Evolutionary conservation across 2,888 invertebrate species (phyloP).

Genomic region (Drosophila ustulata): DNA sequence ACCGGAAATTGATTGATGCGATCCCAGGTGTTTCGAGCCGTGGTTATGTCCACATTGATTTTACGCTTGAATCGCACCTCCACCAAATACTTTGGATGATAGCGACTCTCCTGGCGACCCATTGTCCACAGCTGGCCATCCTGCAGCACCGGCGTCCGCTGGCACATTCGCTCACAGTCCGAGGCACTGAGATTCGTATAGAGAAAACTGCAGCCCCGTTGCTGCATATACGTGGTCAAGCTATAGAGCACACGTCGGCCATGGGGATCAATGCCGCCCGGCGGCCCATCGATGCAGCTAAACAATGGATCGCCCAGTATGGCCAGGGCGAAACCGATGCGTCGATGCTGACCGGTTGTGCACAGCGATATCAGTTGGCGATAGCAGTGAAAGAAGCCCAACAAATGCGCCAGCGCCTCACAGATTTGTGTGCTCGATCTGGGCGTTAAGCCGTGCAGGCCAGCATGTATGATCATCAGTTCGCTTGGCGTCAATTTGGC

Average conservation of each 20-base stretch:
- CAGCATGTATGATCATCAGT: constrained; percentile 46
- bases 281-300: constrained; percentile 59
- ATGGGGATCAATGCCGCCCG: constrained; percentile 57
- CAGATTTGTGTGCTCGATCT: constrained; percentile 9
- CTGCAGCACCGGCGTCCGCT: constrained; percentile 38
- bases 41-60: constrained; percentile 45
- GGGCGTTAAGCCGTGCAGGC: constrained; percentile 49
- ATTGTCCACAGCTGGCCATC: constrained; percentile 56
- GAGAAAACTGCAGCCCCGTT: constrained; percentile 55
- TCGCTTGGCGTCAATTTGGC: constrained; percentile 53
- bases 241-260: constrained; percentile 51
- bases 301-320: constrained; percentile 58
- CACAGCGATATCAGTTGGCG: constrained; percentile 31
- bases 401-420: constrained; percentile 48
- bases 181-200: constrained; percentile 86
- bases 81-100: constrained; percentile 53
- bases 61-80: constrained; percentile 65
- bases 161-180: constrained; percentile 59
- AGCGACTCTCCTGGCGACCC: constrained; percentile 22
- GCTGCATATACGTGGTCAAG: constrained; percentile 83
- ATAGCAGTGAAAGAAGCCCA: constrained; percentile 56
- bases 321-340: constrained; percentile 59
- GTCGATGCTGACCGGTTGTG: constrained; percentile 56
- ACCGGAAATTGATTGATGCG: constrained; percentile 56
- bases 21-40: constrained; percentile 52